phyloP scores from a whole-genome alignment of 2,797 vertebrate species.

The Poeciliopsis presidionis region DNA sequence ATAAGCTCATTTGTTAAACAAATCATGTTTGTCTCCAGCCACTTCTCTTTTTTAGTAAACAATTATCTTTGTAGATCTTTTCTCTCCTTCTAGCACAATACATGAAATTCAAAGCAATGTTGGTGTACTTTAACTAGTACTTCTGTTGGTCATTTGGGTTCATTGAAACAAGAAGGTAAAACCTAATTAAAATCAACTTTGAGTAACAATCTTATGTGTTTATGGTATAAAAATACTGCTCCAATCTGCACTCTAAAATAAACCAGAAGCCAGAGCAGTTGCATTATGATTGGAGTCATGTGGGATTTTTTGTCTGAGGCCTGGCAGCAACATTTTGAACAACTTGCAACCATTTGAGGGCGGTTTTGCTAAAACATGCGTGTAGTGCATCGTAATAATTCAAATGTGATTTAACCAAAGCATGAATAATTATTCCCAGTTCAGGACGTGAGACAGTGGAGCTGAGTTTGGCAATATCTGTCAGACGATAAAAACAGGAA shows the following conservation, averaged over 20 bases:
- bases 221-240: not conserved
- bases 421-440: not conserved
- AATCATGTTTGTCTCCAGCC: not conserved
- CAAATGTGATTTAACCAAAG: not conserved
- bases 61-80: not conserved
- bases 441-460: not conserved
- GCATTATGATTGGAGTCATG: not conserved
- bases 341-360: not conserved
- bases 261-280: not conserved
- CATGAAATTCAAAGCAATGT: not conserved
- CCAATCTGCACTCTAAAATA: not conserved
- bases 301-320: not conserved
- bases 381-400: not conserved
- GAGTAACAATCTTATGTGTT: not conserved
- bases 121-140: not conserved
- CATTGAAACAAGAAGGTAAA: not conserved
- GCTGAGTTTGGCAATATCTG: not conserved
- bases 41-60: not conserved
- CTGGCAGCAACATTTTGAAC: not conserved
- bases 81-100: not conserved
- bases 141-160: not conserved
- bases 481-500: not conserved
- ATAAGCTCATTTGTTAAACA: not conserved
- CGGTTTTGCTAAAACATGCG: not conserved
- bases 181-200: not conserved